Evolutionary conservation across 2,888 invertebrate genomes (phyloP).

Genomic region (Aporophyla lueneburgensis): DNA sequence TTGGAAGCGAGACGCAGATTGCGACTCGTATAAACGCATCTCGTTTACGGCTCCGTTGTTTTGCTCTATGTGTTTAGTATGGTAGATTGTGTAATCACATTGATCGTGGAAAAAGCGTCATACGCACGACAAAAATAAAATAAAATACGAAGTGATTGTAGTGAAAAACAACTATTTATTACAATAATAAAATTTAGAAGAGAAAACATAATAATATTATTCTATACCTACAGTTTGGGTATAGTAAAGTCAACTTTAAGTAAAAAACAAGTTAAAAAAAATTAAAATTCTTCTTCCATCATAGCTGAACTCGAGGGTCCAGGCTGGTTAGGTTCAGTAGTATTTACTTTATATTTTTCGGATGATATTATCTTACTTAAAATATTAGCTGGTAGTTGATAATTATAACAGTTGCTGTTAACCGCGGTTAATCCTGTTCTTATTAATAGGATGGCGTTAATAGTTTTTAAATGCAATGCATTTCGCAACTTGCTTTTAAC

Average conservation of each 20-base stretch:
- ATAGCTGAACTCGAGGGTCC: conserved; percentile 48
- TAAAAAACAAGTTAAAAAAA: conserved; percentile 20
- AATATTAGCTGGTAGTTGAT: conserved; percentile 49
- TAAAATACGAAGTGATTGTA: too few species aligned
- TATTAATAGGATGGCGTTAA: conserved; percentile 49
- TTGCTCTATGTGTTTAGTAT: too few species aligned
- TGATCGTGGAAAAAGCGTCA: too few species aligned
- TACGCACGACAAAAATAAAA: too few species aligned
- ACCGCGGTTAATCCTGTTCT: conserved; percentile 49
- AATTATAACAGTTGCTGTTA: conserved; percentile 46
- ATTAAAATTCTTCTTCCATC: conserved; percentile 37
- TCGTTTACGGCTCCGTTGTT: too few species aligned
- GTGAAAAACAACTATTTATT: too few species aligned
- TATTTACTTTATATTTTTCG: conserved; percentile 44
- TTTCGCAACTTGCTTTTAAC: conserved; percentile 52
- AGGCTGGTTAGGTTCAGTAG: conserved; percentile 44
- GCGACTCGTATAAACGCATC: too few species aligned
- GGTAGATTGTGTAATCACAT: too few species aligned
- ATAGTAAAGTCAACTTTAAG: conserved; percentile 22
- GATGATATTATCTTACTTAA: conserved; percentile 34
- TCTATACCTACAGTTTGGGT: too few species aligned
- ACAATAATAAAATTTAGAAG: too few species aligned
- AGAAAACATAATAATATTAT: too few species aligned
- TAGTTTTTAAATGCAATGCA: conserved; percentile 48
- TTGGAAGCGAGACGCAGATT: conserved; percentile 50